Evolutionary conservation across 2,888 invertebrate species (phyloP).

Genomic region (Cephonodes hylas): DNA sequence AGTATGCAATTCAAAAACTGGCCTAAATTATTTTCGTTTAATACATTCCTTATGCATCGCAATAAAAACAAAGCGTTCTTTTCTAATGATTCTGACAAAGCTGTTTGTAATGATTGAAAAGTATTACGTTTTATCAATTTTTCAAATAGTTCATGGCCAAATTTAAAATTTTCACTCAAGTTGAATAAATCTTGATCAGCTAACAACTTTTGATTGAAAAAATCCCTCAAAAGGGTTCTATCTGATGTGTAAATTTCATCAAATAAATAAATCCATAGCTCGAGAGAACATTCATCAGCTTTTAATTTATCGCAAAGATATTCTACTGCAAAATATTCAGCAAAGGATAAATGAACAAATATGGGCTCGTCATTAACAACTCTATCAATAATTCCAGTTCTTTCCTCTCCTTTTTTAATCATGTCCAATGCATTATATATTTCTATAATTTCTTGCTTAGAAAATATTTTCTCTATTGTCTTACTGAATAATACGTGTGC

Average conservation of each 20-base stretch:
- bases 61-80: constrained; percentile 18
- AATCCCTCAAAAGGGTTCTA: background rate
- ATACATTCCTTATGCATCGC: constrained; percentile 11
- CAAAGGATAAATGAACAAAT: constrained; percentile 30
- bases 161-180: constrained; percentile 9
- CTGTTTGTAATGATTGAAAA: background rate
- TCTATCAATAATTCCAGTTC: constrained; percentile 26
- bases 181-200: constrained; percentile 14
- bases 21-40: background rate
- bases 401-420: constrained; percentile 24
- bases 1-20: background rate
- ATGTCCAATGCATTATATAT: constrained; percentile 10
- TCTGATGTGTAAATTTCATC: constrained; percentile 15
- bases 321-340: constrained; percentile 29
- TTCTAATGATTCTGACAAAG: background rate
- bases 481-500: constrained; percentile 19
- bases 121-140: background rate
- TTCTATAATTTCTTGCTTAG: constrained; percentile 9
- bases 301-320: constrained; percentile 19
- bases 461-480: constrained; percentile 11
- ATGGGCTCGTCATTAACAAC: constrained; percentile 22
- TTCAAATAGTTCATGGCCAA: background rate
- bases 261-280: constrained; percentile 20
- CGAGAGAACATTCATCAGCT: constrained; percentile 3
- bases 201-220: constrained; percentile 20